Evolutionary conservation across 2,888 invertebrate genomes (phyloP).

Genomic region (Margaritifera margaritifera): DNA sequence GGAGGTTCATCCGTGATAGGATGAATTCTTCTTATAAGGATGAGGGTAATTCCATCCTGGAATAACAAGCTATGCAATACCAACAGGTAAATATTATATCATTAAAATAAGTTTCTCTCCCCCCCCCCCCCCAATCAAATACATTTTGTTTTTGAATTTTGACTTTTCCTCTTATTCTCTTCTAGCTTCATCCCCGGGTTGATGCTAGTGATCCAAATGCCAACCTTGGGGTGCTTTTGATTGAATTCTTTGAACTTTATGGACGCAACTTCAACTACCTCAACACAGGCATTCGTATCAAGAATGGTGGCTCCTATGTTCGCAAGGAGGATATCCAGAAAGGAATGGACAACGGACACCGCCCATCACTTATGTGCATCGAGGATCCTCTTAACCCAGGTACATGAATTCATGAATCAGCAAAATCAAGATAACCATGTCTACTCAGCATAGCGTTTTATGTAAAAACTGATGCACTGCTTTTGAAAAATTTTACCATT

Average conservation of each 20-base stretch:
- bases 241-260: conserved; percentile 98
- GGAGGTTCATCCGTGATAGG: too few species aligned
- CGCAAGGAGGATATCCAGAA: conserved; percentile 91
- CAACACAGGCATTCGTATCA: conserved; percentile 93
- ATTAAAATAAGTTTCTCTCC: too few species aligned
- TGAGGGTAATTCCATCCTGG: too few species aligned
- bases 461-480: too few species aligned
- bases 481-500: too few species aligned
- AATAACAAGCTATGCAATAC: too few species aligned
- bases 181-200: conserved; percentile 83
- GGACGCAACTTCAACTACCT: conserved; percentile 94
- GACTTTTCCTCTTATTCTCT: conserved; percentile 10
- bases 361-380: conserved; percentile 93
- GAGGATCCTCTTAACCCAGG: conserved; percentile 95
- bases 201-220: conserved; percentile 78
- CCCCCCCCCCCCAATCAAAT: too few species aligned
- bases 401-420: conserved; percentile 29
- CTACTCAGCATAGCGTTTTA: not conserved
- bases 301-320: conserved; percentile 93
- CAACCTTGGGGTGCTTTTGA: conserved; percentile 94
- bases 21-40: too few species aligned
- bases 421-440: conserved; percentile 1
- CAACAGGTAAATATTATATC: too few species aligned
- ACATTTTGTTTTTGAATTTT: too few species aligned
- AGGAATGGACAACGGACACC: conserved; percentile 94